Evolutionary conservation across 2,888 invertebrate genomes (phyloP).

Genomic region (Selenia dentaria): DNA sequence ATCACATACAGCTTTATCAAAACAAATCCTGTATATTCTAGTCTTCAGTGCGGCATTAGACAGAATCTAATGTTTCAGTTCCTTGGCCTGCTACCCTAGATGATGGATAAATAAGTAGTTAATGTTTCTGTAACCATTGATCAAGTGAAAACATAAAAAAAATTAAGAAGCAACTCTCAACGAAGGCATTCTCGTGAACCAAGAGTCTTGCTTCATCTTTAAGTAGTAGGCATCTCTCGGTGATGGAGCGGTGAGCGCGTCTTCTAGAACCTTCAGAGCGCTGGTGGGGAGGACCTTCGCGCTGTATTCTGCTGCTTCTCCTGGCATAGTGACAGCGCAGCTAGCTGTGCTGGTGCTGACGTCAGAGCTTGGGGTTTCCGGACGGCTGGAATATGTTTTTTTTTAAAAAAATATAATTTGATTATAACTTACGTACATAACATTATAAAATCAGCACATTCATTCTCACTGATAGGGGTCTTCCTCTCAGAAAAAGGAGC

Average conservation of each 20-base stretch:
- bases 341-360: slow-evolving; percentile 67
- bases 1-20: too few relatives aligned
- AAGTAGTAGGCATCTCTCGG: slow-evolving; percentile 83
- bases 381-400: slow-evolving; percentile 63
- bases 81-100: too few relatives aligned
- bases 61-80: too few relatives aligned
- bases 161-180: slow-evolving; percentile 61
- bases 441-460: too few relatives aligned
- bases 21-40: too few relatives aligned
- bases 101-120: too few relatives aligned
- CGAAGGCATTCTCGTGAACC: slow-evolving; percentile 82
- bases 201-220: slow-evolving; percentile 78
- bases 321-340: slow-evolving; percentile 81
- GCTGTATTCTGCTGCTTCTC: slow-evolving; percentile 86
- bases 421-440: too few relatives aligned
- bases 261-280: slow-evolving; percentile 86
- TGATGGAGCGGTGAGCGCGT: slow-evolving; percentile 83
- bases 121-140: too few relatives aligned
- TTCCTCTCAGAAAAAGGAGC: too few relatives aligned
- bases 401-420: too few relatives aligned
- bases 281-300: slow-evolving; percentile 86
- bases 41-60: too few relatives aligned
- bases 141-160: not conserved
- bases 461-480: too few relatives aligned
- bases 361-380: slow-evolving; percentile 76